phyloP scores from a whole-genome alignment of 2,113 vertebrate species.

The Hyaena hyaena region DNA sequence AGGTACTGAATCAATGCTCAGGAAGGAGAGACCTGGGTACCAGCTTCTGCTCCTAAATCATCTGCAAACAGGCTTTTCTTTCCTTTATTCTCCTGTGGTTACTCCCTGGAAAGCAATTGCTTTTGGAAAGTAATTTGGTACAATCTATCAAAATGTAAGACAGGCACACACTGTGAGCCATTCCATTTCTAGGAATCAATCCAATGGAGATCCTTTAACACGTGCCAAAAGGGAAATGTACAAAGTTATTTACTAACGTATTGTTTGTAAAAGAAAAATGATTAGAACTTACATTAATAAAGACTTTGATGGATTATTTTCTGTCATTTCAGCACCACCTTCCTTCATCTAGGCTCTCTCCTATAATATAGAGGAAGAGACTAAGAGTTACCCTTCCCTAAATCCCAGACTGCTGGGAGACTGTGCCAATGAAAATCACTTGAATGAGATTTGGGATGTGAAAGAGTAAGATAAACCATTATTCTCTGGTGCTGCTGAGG shows the following conservation, averaged over 20 bases:
- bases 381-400: not conserved
- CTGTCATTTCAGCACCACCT: not conserved
- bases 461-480: conserved; percentile 28
- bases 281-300: not conserved
- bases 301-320: not conserved
- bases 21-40: not conserved
- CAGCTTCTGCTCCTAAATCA: conserved; percentile 12
- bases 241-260: not conserved
- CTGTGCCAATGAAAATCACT: not conserved
- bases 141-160: not conserved
- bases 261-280: not conserved
- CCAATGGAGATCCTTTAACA: not conserved
- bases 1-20: not conserved
- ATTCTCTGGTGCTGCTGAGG: not conserved
- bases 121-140: conserved; percentile 30
- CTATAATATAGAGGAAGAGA: not conserved
- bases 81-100: not conserved
- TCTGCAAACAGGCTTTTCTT: not conserved
- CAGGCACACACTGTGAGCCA: not conserved
- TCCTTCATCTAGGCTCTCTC: not conserved
- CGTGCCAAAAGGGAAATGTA: not conserved
- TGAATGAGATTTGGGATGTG: not conserved
- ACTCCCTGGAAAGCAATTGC: conserved; percentile 35
- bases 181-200: not conserved
- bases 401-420: not conserved